Evolutionary conservation across 2,888 invertebrate genomes (phyloP).

Genomic region (Syrphus vitripennis): DNA sequence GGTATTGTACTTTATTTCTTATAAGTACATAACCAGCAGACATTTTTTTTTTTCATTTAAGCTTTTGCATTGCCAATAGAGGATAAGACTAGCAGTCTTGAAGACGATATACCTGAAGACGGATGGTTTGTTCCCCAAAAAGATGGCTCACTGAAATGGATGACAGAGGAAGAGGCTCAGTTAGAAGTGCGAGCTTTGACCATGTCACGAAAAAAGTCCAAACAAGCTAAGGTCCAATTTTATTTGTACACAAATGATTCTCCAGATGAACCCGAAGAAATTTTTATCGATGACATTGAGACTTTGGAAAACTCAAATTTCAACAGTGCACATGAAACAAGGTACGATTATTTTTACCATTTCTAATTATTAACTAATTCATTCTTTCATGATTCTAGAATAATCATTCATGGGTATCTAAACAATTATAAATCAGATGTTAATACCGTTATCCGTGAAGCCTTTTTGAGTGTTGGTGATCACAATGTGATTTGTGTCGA

Average conservation of each 20-base stretch:
- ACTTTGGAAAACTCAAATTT: background rate
- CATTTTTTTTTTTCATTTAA: background rate
- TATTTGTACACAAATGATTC: background rate
- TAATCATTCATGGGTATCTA: conserved; percentile 84
- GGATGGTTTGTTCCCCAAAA: conserved; percentile 8
- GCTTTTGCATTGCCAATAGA: background rate
- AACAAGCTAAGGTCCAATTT: background rate
- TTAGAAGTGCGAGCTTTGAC: background rate
- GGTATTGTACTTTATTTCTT: background rate
- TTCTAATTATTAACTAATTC: background rate
- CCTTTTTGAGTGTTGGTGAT: conserved; percentile 83
- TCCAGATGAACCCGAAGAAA: background rate
- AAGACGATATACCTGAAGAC: background rate
- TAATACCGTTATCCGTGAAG: conserved; percentile 76
- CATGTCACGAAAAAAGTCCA: background rate
- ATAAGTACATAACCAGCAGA: too few species aligned
- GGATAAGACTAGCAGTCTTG: background rate
- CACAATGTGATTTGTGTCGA: conserved; percentile 85
- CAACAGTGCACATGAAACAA: background rate
- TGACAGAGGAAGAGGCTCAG: conserved; percentile 3
- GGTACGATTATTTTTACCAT: background rate
- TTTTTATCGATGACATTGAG: background rate
- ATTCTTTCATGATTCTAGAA: conserved; percentile 50
- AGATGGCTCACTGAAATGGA: background rate
- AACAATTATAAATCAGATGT: conserved; percentile 82